Percentiles rank a stretch among this genome's conserved stretches.
Evolutionary conservation across 2,888 invertebrate genomes (phyloP).

Genomic region (Entomobrya proxima): DNA sequence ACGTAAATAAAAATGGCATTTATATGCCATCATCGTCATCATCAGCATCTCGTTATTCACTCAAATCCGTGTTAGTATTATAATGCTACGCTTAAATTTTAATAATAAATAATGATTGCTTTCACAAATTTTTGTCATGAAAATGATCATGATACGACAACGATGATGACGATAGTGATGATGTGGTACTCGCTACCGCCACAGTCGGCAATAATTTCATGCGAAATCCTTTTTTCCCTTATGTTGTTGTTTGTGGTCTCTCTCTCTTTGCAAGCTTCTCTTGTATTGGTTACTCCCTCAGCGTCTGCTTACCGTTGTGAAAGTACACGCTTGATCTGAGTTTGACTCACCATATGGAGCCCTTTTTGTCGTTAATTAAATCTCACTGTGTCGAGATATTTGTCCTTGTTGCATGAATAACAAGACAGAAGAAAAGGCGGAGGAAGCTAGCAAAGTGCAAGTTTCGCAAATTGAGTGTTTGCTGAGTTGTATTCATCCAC

Average conservation of each 20-base stretch:
- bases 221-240: not conserved
- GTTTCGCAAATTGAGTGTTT: conserved; percentile 32
- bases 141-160: too few species aligned
- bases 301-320: not conserved
- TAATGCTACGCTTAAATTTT: conserved; percentile 30
- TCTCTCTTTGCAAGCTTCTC: not conserved
- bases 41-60: conserved; percentile 36
- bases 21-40: conserved; percentile 32
- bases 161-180: conserved; percentile 37
- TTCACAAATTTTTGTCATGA: conserved; percentile 49
- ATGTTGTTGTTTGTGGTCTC: not conserved
- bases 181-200: conserved; percentile 37
- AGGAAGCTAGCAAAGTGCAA: conserved; percentile 39
- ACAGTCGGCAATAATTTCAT: not conserved
- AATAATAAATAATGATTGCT: conserved; percentile 35
- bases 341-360: conserved; percentile 59
- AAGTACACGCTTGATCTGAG: conserved; percentile 44
- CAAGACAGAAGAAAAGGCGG: not conserved
- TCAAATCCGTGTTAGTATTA: conserved; percentile 26
- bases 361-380: conserved; percentile 42
- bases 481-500: not conserved
- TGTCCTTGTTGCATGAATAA: conserved; percentile 20
- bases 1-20: conserved; percentile 35
- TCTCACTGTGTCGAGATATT: not conserved
- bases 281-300: not conserved